Conservation (phyloP, 2,888 invertebrate species). For the Orchesella flavescens region DNA sequence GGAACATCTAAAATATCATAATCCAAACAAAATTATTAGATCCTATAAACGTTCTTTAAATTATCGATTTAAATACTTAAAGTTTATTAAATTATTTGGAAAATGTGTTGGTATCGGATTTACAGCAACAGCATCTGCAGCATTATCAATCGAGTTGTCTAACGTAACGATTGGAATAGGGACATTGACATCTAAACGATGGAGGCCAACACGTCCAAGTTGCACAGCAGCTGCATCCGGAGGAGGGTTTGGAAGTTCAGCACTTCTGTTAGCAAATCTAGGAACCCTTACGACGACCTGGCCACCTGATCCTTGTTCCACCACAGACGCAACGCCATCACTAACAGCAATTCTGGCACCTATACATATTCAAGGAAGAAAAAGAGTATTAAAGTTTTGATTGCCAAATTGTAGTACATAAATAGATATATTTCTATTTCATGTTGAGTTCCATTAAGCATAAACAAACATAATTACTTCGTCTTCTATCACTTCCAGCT, state of each 20-base stretch:
- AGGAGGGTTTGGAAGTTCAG: not conserved
- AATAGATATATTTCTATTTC: too few relatives aligned
- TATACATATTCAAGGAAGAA: too few relatives aligned
- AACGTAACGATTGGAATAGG: conserved; percentile 35
- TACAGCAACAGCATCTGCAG: not conserved
- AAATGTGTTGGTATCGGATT: not conserved
- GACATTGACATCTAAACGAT: not conserved
- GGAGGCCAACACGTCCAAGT: not conserved
- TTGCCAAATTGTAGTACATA: not conserved
- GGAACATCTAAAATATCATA: conserved; percentile 27
- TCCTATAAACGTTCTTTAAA: not conserved
- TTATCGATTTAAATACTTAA: conserved; percentile 32
- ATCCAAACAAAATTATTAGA: conserved; percentile 9
- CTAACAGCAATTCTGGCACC: conserved; percentile 55
- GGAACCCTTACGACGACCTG: conserved; percentile 18
- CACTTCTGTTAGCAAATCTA: conserved; percentile 5
- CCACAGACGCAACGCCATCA: not conserved
- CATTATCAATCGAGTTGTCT: conserved; percentile 17
- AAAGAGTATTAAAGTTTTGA: too few relatives aligned
- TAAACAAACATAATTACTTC: conserved; percentile 42
- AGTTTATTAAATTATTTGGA: conserved; percentile 48
- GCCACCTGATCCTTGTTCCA: not conserved
- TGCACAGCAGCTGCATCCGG: not conserved
- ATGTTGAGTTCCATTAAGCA: not conserved
- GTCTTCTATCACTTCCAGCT: conserved; percentile 17